phyloP scores from a whole-genome alignment of 2,113 vertebrate species.

The Litocranius walleri region DNA sequence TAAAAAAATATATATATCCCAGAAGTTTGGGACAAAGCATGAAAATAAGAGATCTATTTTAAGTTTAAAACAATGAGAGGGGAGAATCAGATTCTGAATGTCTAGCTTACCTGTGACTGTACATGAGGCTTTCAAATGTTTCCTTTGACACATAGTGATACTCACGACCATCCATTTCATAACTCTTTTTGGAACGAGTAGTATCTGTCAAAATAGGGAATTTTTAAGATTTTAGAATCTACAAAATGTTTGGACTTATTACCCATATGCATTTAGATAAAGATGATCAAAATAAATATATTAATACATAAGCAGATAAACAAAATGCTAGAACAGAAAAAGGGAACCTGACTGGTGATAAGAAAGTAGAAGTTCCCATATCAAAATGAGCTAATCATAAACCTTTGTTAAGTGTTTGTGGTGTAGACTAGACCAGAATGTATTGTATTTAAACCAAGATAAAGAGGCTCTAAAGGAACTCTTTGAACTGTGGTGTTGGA shows the following conservation, averaged over 20 bases:
- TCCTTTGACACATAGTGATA: constrained; percentile 94
- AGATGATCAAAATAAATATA: neutral
- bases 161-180: constrained; percentile 92
- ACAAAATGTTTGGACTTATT: neutral
- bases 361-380: neutral
- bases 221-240: neutral
- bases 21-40: neutral
- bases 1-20: neutral
- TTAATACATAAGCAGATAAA: neutral
- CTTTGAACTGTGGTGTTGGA: too few species aligned
- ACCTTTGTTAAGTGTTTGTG: neutral
- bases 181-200: constrained; percentile 88
- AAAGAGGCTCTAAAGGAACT: neutral
- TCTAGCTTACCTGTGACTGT: constrained; percentile 86
- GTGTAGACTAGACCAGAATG: neutral
- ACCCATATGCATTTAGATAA: neutral
- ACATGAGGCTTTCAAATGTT: constrained; percentile 92
- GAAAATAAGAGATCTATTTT: neutral
- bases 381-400: neutral
- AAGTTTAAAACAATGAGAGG: neutral
- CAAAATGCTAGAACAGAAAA: constrained; percentile 4
- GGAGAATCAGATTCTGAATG: neutral
- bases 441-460: neutral
- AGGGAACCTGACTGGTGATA: neutral
- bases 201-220: constrained; percentile 84